Percentiles rank a stretch among this genome's conserved stretches.
These are phyloP conservation scores for Ectemnius continuus DNA, from an alignment of 2,888 invertebrate genomes.

Conservation along the genomic window DNA sequence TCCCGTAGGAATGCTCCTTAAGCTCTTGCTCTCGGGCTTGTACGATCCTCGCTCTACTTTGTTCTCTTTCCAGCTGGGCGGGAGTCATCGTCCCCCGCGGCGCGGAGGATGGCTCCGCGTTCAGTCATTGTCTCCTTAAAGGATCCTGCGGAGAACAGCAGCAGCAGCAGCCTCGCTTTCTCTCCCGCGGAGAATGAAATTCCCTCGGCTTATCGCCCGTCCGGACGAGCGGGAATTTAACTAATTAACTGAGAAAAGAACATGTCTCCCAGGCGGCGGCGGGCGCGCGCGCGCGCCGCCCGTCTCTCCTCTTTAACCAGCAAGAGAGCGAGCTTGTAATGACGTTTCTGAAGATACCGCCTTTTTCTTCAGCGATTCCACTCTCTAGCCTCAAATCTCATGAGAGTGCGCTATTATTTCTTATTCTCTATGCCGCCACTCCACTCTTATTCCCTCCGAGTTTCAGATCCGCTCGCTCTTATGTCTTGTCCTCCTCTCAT, in stretches of 20 bases:
- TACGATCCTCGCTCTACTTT: slow-evolving; percentile 12
- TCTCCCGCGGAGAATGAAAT: slow-evolving; percentile 65
- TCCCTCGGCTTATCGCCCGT: slow-evolving; percentile 61
- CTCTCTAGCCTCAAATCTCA: not conserved
- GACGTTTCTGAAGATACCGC: slow-evolving; percentile 54
- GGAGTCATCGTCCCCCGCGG: not conserved
- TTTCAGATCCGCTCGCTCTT: too few species aligned
- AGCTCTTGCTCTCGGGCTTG: slow-evolving; percentile 21
- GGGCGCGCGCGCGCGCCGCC: too few species aligned
- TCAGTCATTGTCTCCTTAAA: slow-evolving; percentile 62
- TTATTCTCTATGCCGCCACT: too few species aligned
- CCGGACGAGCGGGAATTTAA: slow-evolving; percentile 61
- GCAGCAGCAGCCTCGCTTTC: slow-evolving; percentile 34
- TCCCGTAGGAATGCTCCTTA: slow-evolving; percentile 48
- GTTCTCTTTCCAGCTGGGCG: too few species aligned
- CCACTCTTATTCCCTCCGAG: too few species aligned
- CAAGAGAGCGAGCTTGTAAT: slow-evolving; percentile 61
- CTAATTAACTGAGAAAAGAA: slow-evolving; percentile 66
- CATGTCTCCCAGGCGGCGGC: slow-evolving; percentile 57
- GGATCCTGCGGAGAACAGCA: slow-evolving; percentile 32
- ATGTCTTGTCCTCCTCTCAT: too few species aligned
- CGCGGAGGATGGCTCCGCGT: slow-evolving; percentile 1
- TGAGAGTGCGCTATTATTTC: too few species aligned
- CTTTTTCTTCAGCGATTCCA: not conserved
- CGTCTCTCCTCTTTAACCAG: slow-evolving; percentile 61